Base-by-base conservation (phyloP, 2,888 invertebrate species). In the Gari tellinella region DNA sequence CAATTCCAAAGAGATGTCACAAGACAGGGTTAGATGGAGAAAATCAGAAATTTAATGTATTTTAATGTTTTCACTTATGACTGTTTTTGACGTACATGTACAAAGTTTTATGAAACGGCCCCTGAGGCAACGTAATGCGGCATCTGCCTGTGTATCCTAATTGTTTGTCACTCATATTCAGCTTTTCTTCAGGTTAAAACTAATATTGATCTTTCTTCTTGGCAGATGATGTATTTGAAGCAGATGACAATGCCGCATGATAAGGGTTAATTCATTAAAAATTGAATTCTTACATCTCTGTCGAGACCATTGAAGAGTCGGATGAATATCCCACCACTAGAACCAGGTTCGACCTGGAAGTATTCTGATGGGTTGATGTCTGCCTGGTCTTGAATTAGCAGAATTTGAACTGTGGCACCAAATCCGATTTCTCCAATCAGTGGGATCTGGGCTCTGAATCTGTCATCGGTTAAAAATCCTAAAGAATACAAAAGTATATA, bases 281-380 rank as follows among this genome's bases (percentile, higher is more conserved):
- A 14, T 17, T 43, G 43, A 31, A n/a, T 10, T 83, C 88, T 77
- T 80, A 87, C 88, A 80, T 88, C 88, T 76, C 88, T 67, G 57
- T 88, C 85, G 8, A 88, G 49, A 1, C 75, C 79, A 62, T 95
- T 95, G 31, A 63, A 55, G 25, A 84, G 63, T 12, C 74, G 57
- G 31, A 86, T 51, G 51, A 77, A 82, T 4, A 68, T 76, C 1
- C 38, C 26, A 26, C 45, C 46, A 4, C 31, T 23, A 43, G 49
- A 62, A 15, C 61, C 68, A 52, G 40, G 61, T 45, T 75, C 67
- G 17, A 84, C 7, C 0, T 23, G 14, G 62, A 85, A 84, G 53
- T 76, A 82, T 1, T 70, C 37, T 40, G 68, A 73, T 0, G 84
- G 83, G 48, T 55, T 40, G 19, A 81, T 41, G 4, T 48, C 43